Base-by-base conservation (phyloP, 1,140 invertebrate genomes). In the Antheraea pernyi region DNA sequence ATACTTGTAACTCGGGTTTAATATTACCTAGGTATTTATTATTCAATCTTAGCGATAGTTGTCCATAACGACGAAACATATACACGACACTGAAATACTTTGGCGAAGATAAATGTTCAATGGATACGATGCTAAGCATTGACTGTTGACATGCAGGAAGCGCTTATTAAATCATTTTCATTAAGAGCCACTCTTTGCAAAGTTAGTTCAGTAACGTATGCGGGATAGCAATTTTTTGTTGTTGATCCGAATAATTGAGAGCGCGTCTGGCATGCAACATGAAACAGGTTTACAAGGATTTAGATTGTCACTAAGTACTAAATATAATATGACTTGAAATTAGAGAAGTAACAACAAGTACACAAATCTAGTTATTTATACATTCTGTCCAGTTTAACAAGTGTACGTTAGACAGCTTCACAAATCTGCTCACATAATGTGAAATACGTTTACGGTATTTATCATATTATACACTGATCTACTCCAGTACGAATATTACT, bases 11-110 rank as follows among this genome's bases (percentile, higher is more conserved):
- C 82, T 86, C 75, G 82, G 82, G 89, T 83, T 85, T 89, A 86
- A 88, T 88, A 86, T 87, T 86, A 87, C 78, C 88, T 92, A 91
- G 79, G 78, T 86, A 85, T 87, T 84, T 86, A 82, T 80, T 83
- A 88, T 84, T 80, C 82, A 86, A 89, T 87, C 82, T 84, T 91
- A 87, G 80, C 81, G 80, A 85, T 88, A 91, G 83, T 86, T 86
- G 76, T 84, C 72, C 82, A 84, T 82, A 87, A 70, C 78, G 81
- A 89, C 79, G 80, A 88, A 89, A 88, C 85, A 82, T 85, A 85
- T 73, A 80, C 73, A 78, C 85, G 85, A 89, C 83, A 87, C 79
- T 85, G 84, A 89, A 84, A 86, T 70, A 76, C 76, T 81, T 81
- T 78, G 74, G 76, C 70, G 59, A 70, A 80, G 76, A 75, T 62